Percentiles rank a stretch among this genome's conserved stretches.
Conservation (phyloP, 2,113 vertebrate genomes). For the Syngnathus scovelli region DNA sequence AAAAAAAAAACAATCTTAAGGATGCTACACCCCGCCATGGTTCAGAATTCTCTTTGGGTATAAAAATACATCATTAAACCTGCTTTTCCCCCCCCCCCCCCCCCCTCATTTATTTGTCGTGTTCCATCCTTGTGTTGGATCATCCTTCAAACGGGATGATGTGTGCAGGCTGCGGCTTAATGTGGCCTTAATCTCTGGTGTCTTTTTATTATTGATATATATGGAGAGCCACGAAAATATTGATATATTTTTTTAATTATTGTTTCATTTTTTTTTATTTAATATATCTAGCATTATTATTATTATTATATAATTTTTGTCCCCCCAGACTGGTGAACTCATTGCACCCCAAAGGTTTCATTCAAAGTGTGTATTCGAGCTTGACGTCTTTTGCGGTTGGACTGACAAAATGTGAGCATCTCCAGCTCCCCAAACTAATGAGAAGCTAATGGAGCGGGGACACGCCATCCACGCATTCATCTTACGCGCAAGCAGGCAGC, state of each 20-base stretch:
- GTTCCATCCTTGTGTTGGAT: slow-evolving; percentile 29
- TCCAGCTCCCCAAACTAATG: slow-evolving; percentile 57
- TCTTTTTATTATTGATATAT: slow-evolving; percentile 24
- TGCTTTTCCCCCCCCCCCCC: slow-evolving; percentile 13
- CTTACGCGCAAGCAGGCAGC: slow-evolving; percentile 40
- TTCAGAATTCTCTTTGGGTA: not conserved
- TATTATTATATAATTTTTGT: no score
- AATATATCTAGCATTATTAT: not conserved
- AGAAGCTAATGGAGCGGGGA: slow-evolving; percentile 59
- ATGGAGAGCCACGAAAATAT: not conserved
- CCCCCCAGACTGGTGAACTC: not conserved
- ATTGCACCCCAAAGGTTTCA: not conserved
- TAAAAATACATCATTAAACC: slow-evolving; percentile 16
- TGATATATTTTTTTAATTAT: no score
- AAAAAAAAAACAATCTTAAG: slow-evolving; percentile 13
- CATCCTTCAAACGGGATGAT: slow-evolving; percentile 57
- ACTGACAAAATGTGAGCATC: slow-evolving; percentile 42
- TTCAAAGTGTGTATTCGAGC: slow-evolving; percentile 31
- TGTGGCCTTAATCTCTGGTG: slow-evolving; percentile 46
- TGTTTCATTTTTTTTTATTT: not conserved
- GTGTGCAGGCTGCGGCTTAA: slow-evolving; percentile 53
- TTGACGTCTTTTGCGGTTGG: slow-evolving; percentile 44
- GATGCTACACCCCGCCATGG: not conserved
- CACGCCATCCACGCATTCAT: slow-evolving; percentile 47
- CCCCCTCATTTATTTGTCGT: slow-evolving; percentile 27